A percentile compares a stretch with the other conserved stretches of the same genome.
Conservation (phyloP, 2,113 vertebrate genomes). For the Coregonus clupeaformis region DNA sequence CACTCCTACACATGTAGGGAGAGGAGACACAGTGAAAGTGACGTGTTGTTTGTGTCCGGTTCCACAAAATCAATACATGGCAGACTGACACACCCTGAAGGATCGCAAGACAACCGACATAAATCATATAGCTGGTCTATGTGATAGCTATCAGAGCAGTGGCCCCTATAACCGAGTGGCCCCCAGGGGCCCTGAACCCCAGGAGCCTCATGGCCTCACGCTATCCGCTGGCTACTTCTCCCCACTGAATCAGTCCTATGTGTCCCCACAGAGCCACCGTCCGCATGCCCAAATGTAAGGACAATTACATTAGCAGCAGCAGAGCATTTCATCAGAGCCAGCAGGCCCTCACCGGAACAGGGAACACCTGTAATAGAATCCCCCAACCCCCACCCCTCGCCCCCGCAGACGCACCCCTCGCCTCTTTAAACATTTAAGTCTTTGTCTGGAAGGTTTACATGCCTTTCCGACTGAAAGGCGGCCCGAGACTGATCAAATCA, state of each 20-base stretch:
- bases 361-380: conserved; percentile 92
- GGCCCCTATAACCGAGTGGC: neutral
- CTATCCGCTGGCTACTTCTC: conserved; percentile 48
- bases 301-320: conserved; percentile 87
- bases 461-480: conserved; percentile 81
- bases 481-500: conserved; percentile 91
- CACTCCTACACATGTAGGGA: conserved; percentile 47
- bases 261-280: conserved; percentile 70
- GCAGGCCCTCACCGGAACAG: conserved; percentile 68
- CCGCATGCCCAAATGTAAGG: conserved; percentile 67
- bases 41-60: conserved; percentile 40
- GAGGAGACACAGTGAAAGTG: conserved; percentile 64
- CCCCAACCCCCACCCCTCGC: conserved; percentile 31
- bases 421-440: conserved; percentile 44
- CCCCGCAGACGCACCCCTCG: conserved; percentile 66
- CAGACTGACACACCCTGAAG: conserved; percentile 73
- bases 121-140: neutral
- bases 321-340: conserved; percentile 83
- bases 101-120: conserved; percentile 47
- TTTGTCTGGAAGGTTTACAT: conserved; percentile 92
- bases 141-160: no score
- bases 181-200: neutral
- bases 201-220: neutral
- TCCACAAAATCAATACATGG: conserved; percentile 48
- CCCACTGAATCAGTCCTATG: conserved; percentile 62